Evolutionary conservation across 1,140 invertebrate genomes (phyloP).

Genomic region (Lepidurus packardi): DNA sequence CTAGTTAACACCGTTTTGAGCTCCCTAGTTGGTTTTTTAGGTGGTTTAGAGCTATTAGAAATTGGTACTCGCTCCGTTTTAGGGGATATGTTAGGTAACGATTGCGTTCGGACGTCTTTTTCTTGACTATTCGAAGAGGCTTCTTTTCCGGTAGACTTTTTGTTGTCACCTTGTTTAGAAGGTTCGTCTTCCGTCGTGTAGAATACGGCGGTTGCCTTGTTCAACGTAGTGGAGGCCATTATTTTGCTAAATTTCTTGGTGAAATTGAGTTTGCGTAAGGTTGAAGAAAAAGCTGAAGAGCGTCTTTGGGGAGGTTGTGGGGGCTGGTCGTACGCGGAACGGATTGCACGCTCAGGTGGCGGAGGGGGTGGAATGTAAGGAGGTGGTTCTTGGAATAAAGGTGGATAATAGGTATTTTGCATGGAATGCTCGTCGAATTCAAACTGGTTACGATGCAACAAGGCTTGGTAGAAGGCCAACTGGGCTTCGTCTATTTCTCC

Average conservation of each 20-base stretch:
- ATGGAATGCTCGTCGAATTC: slow-evolving; percentile 15
- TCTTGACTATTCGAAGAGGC: not conserved
- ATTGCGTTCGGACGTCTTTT: not conserved
- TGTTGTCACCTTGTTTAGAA: not conserved
- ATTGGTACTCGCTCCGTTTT: not conserved
- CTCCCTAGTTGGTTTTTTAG: not conserved
- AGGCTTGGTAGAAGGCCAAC: slow-evolving; percentile 6
- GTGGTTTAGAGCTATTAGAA: not conserved
- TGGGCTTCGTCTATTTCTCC: slow-evolving; percentile 16
- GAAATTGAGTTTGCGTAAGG: not conserved
- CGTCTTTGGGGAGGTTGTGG: not conserved
- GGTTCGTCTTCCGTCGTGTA: not conserved
- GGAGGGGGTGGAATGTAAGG: slow-evolving; percentile 12
- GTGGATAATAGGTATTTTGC: slow-evolving; percentile 9
- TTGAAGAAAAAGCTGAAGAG: not conserved
- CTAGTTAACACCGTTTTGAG: not conserved
- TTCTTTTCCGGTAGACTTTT: not conserved
- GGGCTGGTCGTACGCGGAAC: not conserved
- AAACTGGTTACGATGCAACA: slow-evolving; percentile 8
- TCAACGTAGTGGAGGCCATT: not conserved
- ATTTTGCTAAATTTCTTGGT: slow-evolving; percentile 5
- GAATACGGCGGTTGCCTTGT: not conserved
- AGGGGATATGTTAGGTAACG: not conserved
- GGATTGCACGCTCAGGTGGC: not conserved
- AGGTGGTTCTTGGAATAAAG: not conserved